These are phyloP conservation scores for Cephonodes hylas DNA, from an alignment of 2,888 invertebrate species.

Conservation along the genomic window DNA sequence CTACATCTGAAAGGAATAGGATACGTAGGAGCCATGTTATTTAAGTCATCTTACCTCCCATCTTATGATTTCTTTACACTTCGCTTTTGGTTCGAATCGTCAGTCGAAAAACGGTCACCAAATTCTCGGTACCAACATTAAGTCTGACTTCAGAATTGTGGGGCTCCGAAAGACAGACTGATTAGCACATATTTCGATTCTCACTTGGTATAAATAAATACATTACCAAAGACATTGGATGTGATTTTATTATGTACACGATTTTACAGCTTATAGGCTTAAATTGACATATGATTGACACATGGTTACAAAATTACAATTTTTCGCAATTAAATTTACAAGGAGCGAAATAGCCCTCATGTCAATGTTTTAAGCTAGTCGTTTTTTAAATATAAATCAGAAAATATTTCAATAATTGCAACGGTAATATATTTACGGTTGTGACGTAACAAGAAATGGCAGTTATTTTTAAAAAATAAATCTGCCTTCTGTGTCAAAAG, in stretches of 20 bases:
- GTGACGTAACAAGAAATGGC: neutral
- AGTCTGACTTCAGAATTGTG: neutral
- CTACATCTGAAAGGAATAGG: neutral
- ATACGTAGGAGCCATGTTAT: neutral
- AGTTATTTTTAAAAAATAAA: neutral
- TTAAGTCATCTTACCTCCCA: neutral
- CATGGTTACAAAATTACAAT: neutral
- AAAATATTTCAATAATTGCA: neutral
- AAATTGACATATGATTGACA: neutral
- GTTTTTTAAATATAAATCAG: neutral
- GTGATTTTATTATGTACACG: neutral
- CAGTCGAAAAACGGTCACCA: neutral
- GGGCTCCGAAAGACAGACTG: neutral
- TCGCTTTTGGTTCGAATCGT: neutral
- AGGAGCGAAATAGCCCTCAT: neutral
- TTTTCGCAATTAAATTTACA: neutral
- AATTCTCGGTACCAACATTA: too few species aligned
- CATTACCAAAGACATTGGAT: neutral
- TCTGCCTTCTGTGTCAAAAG: neutral
- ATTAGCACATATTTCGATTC: neutral
- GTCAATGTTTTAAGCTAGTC: neutral
- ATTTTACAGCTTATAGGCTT: neutral
- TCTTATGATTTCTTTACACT: neutral
- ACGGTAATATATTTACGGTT: neutral
- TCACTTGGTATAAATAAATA: neutral